These are phyloP conservation scores for Lerista edwardsae DNA, from an alignment of 2,797 vertebrate species.

Conservation along the genomic window DNA sequence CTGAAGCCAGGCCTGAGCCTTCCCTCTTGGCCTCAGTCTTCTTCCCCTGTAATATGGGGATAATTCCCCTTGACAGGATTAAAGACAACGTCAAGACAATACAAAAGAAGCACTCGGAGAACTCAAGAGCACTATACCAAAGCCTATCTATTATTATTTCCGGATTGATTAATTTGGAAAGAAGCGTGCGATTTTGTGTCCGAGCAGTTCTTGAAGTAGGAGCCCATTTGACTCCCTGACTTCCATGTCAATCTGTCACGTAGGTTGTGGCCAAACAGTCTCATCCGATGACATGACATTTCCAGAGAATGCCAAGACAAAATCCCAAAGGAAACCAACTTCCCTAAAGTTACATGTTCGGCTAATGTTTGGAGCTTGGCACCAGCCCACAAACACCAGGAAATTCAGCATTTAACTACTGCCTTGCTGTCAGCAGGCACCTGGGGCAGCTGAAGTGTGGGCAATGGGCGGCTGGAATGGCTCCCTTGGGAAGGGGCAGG, in stretches of 20 bases:
- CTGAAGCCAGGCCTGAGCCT: too few species aligned
- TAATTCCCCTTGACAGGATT: too few species aligned
- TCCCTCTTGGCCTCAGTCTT: too few species aligned
- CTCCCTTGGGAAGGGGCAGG: not conserved
- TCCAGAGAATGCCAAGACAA: constrained; percentile 54
- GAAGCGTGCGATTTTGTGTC: not conserved
- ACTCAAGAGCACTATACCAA: too few species aligned
- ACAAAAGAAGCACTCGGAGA: too few species aligned
- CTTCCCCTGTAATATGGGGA: too few species aligned
- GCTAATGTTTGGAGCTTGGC: constrained; percentile 79
- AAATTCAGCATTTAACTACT: constrained; percentile 74
- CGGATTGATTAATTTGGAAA: not conserved
- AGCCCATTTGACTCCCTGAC: not conserved
- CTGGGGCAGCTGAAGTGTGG: rapidly evolving
- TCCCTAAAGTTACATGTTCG: constrained; percentile 80
- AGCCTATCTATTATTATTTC: not conserved
- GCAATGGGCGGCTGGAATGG: not conserved
- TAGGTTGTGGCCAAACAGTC: not conserved
- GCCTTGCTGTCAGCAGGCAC: constrained; percentile 12
- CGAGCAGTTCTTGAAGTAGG: not conserved
- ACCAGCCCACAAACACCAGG: constrained; percentile 75
- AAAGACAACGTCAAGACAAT: too few species aligned
- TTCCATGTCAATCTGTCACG: not conserved
- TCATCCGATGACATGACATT: constrained; percentile 49
- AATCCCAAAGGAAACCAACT: constrained; percentile 78